phyloP scores from a whole-genome alignment of 2,113 vertebrate genomes.

The Phainopepla nitens region DNA sequence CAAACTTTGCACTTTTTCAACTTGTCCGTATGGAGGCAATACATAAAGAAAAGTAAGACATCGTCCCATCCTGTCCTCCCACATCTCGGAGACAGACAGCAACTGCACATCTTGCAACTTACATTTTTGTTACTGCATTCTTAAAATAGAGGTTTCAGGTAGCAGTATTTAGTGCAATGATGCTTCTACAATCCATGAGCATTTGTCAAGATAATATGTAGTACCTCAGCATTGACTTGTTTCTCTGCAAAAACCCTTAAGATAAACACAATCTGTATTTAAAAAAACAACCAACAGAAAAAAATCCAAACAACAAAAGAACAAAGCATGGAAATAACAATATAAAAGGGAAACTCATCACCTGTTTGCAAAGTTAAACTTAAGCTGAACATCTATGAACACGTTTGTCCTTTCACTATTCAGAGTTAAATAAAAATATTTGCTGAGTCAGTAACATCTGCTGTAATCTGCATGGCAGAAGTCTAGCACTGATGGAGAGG shows the following conservation, averaged over 20 bases:
- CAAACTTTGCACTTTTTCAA: not conserved
- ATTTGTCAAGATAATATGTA: not conserved
- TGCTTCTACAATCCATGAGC: not conserved
- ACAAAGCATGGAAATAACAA: not conserved
- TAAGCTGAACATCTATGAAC: not conserved
- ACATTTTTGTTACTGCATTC: not conserved
- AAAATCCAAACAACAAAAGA: not conserved
- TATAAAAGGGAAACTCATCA: not conserved
- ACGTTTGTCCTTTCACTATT: not conserved
- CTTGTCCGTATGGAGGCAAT: not conserved
- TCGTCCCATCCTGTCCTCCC: not conserved
- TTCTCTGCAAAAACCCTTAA: not conserved
- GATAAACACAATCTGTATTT: not conserved
- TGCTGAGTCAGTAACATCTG: not conserved
- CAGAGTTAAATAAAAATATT: not conserved
- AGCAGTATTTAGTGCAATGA: not conserved
- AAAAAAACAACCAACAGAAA: not conserved
- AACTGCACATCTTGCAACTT: not conserved
- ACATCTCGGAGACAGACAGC: not conserved
- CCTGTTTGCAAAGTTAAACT: not conserved
- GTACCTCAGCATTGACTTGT: not conserved
- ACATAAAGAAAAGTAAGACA: not conserved
- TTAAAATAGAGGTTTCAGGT: not conserved
- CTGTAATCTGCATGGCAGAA: not conserved
- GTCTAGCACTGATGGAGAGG: not conserved